phyloP scores from a whole-genome alignment of 2,888 invertebrate species.

The Nemurella pictetii region DNA sequence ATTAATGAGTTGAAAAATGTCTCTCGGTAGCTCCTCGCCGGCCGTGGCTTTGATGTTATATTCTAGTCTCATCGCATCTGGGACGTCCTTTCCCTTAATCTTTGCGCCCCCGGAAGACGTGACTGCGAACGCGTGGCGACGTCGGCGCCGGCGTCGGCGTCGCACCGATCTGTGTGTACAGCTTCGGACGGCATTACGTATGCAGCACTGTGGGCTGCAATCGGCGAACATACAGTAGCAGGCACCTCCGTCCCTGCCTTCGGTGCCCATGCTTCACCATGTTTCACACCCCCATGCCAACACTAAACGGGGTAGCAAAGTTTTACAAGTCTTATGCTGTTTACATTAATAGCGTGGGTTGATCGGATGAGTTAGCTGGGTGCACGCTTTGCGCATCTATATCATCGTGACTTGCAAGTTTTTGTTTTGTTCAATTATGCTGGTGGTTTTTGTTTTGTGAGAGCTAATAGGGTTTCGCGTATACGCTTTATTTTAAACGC shows the following conservation, averaged over 20 bases:
- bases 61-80: conserved; percentile 35
- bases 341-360: not conserved
- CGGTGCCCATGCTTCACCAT: not conserved
- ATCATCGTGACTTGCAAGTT: no score
- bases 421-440: no score
- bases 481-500: no score
- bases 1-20: conserved; percentile 23
- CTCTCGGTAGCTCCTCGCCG: conserved; percentile 8
- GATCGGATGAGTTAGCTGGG: not conserved
- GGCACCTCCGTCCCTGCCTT: not conserved
- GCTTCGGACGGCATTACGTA: conserved; percentile 4
- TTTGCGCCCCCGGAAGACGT: conserved; percentile 26
- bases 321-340: not conserved
- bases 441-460: no score
- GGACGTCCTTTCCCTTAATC: conserved; percentile 37
- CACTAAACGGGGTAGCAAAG: not conserved
- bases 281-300: not conserved
- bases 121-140: not conserved
- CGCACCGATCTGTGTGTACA: not conserved
- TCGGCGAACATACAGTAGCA: conserved; percentile 14
- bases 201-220: not conserved
- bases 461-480: no score
- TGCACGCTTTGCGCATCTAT: no score
- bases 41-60: conserved; percentile 29
- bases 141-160: not conserved